Evolutionary conservation across 2,888 invertebrate genomes (phyloP), one percentile per base, ranked within the genome.

Genomic region (Pollenia amentaria): DNA sequence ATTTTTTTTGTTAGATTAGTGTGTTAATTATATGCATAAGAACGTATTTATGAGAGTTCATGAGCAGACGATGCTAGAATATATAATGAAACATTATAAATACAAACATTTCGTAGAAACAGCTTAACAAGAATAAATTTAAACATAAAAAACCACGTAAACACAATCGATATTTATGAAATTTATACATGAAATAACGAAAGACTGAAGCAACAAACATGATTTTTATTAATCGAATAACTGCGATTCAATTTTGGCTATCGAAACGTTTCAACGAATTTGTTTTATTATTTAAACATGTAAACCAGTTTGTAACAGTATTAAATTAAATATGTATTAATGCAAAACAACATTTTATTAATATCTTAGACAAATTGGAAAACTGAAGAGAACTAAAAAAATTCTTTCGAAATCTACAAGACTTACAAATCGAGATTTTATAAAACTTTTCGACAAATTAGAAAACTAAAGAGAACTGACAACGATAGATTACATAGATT

Each of bases 1-100:
- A 7, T 40, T 62, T 29, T 12, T 14, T 44, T 44, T 29, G 40
- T 62, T 62, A 16, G 65, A 67, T 67, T 48, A 67, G 65, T 67
- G 29, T 67, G 65, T 48, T 67, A 67, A 67, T 67, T 44, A 67
- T 46, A 67, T 48, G 65, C 65, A 67, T 46, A 67, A 29, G 46
- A 48, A 46, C 48, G 9, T 29, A 10, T 64, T 7, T 64, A 14
- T 64, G 42, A 8, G 29, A 29, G 29, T 44, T 44, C 21, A 38
- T 65, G 14, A n/a, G 18, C 14, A 46, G 21, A 48, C 46, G 46
- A 40, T 67, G 46, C 29, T 67, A 48, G 65, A 67, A 67, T 67
- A 29, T 67, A 67, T 67, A 46, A 67, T 46, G 46, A 48, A 21
- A 46, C 6, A 16, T 4, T 29, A 29, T 57, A 64, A 64, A 64